Conservation (phyloP, 2,888 invertebrate genomes). For the Ethmia dodecea region DNA sequence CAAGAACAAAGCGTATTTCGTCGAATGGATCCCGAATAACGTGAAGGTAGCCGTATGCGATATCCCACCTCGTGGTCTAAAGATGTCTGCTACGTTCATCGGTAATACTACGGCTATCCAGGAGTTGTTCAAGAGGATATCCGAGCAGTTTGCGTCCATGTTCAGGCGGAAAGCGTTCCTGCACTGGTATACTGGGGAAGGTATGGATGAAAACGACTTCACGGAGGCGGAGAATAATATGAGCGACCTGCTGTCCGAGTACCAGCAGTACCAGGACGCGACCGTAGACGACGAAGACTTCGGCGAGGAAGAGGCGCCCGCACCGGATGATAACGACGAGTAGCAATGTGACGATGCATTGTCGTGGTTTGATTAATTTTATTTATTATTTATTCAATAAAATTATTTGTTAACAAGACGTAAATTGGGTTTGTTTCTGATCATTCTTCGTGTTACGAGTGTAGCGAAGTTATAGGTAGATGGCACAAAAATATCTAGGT, state of each 20-base stretch:
- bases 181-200: conserved; percentile 97
- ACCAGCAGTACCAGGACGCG: conserved; percentile 95
- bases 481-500: no score
- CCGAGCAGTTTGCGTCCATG: conserved; percentile 92
- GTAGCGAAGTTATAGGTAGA: no score
- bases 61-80: conserved; percentile 84
- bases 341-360: conserved; percentile 13
- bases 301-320: conserved; percentile 61
- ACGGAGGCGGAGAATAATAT: conserved; percentile 96
- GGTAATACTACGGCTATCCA: conserved; percentile 92
- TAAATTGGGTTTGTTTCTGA: no score
- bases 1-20: conserved; percentile 85
- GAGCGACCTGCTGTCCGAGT: conserved; percentile 92
- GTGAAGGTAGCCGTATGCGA: conserved; percentile 89
- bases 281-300: conserved; percentile 87
- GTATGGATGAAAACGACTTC: conserved; percentile 97
- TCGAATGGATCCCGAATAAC: conserved; percentile 89
- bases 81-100: conserved; percentile 92
- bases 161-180: conserved; percentile 96
- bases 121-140: conserved; percentile 90
- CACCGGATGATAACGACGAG: conserved; percentile 26
- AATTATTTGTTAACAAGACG: no score
- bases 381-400: conserved; percentile 7
- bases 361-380: neutral
- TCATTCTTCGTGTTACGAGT: no score